A percentile compares a stretch with the other conserved stretches of the same genome.
Conservation (phyloP, 2,888 invertebrate species). For the Sphaerophoria rueppellii region DNA sequence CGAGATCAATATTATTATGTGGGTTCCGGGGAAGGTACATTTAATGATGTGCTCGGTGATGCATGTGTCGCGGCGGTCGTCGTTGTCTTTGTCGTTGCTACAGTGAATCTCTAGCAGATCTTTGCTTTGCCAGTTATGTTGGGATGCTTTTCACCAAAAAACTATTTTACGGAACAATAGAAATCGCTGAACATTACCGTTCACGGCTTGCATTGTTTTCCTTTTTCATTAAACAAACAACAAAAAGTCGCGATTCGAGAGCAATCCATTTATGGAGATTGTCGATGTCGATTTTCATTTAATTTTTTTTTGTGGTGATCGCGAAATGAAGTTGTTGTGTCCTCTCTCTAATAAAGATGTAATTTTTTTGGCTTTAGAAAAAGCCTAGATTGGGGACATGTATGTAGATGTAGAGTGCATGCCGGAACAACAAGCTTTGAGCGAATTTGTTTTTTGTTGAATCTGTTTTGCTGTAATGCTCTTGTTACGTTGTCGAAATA, state of each 20-base stretch:
- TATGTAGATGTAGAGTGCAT: constrained; percentile 6
- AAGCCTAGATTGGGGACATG: constrained; percentile 31
- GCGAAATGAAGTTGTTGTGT: constrained; percentile 61
- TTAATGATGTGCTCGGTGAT: constrained; percentile 71
- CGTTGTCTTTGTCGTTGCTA: too few relatives aligned
- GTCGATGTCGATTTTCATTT: not conserved
- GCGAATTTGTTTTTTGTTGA: constrained; percentile 18
- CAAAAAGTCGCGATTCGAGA: constrained; percentile 36
- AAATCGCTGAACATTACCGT: constrained; percentile 73
- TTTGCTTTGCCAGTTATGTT: not conserved
- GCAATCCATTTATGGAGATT: constrained; percentile 68
- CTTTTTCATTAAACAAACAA: constrained; percentile 54
- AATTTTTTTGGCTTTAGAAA: constrained; percentile 36
- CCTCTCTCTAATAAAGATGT: constrained; percentile 71
- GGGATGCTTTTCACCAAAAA: constrained; percentile 54
- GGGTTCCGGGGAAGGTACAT: constrained; percentile 55
- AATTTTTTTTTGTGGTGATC: constrained; percentile 21
- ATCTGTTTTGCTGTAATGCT: not conserved
- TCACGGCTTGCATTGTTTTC: constrained; percentile 62
- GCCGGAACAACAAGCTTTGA: constrained; percentile 17
- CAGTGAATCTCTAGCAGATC: constrained; percentile 51
- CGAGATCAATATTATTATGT: constrained; percentile 11
- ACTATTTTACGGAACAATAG: constrained; percentile 65
- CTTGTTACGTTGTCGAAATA: not conserved
- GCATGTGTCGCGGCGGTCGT: constrained; percentile 59